These are phyloP conservation scores for Kryptolebias ocellatus DNA, from an alignment of 2,797 vertebrate species.

Conservation along the genomic window DNA sequence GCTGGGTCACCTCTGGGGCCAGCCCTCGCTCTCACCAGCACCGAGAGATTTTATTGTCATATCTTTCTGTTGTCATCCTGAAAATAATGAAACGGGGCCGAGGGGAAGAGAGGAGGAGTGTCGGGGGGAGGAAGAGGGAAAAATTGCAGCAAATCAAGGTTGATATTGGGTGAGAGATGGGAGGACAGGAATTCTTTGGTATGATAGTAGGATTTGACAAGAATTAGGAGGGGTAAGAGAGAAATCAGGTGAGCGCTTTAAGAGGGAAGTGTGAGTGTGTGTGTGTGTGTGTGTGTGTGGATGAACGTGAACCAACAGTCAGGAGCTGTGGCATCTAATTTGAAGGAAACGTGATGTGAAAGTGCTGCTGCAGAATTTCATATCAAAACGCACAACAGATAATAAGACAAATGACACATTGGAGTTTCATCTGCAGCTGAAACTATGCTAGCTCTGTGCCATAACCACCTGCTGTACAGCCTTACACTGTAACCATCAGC, in stretches of 20 bases:
- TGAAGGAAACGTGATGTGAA: constrained; percentile 19
- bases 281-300: neutral
- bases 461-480: constrained; percentile 42
- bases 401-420: constrained; percentile 30
- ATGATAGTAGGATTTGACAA: constrained; percentile 67
- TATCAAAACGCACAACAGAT: constrained; percentile 17
- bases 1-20: constrained; percentile 67
- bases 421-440: constrained; percentile 21
- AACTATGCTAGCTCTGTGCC: constrained; percentile 3
- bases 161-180: constrained; percentile 45
- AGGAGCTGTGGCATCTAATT: constrained; percentile 15
- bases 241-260: constrained; percentile 48
- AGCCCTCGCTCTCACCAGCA: constrained; percentile 33
- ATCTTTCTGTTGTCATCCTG: constrained; percentile 50
- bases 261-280: constrained; percentile 10
- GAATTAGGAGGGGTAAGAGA: constrained; percentile 57
- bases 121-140: neutral
- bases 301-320: constrained; percentile 1
- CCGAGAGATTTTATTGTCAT: constrained; percentile 63
- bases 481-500: constrained; percentile 17
- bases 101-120: constrained; percentile 27
- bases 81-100: constrained; percentile 63
- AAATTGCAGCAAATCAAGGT: constrained; percentile 29
- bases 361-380: constrained; percentile 7
- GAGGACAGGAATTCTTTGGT: constrained; percentile 40